Evolutionary conservation across 1,140 invertebrate genomes (phyloP), one percentile per base, ranked within the genome.

Genomic region (Cephus cinctus): DNA sequence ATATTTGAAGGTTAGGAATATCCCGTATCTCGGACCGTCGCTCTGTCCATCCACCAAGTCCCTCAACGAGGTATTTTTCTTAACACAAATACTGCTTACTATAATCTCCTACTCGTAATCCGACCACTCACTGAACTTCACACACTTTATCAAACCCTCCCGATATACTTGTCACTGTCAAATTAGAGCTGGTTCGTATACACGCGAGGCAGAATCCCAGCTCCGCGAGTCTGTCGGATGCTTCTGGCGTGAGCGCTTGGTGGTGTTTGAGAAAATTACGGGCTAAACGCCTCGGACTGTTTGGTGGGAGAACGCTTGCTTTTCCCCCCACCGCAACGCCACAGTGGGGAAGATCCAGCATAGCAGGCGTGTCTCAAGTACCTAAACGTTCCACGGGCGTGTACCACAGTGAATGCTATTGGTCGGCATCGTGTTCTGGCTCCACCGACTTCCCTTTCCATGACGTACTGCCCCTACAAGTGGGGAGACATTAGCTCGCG

Each of bases 211-310:
- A 5, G 35, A 12, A n/a, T n/a, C 25, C 25, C 16, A 18, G 35
- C 35, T 38, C 11, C 56, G 36, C 42, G 50, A 47, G 50, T 42
- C 54, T 50, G 50, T 53, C 67, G 57, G 65, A 68, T 69, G 72
- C 59, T 74, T 63, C 68, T 69, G 64, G 63, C 70, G 50, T 68
- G 68, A 69, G 66, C 59, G 65, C 69, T 75, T 75, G 67, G 56
- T 73, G 57, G 71, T 75, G 67, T 76, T 76, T 76, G 75, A 77
- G 70, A 69, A 76, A 72, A 73, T 77, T 70, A 71, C 69, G 62
- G 60, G 59, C 69, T 75, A 73, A 75, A 76, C 67, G 67, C 42
- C 16, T 22, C 32, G 25, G 11, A 21, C 25, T n/a, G 32, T 36
- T 27, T 41, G 42, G 43, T 16, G 34, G 30, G 25, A 27, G 6